These are phyloP conservation scores for Morpho helenor DNA, from an alignment of 2,888 invertebrate species.

Conservation along the genomic window DNA sequence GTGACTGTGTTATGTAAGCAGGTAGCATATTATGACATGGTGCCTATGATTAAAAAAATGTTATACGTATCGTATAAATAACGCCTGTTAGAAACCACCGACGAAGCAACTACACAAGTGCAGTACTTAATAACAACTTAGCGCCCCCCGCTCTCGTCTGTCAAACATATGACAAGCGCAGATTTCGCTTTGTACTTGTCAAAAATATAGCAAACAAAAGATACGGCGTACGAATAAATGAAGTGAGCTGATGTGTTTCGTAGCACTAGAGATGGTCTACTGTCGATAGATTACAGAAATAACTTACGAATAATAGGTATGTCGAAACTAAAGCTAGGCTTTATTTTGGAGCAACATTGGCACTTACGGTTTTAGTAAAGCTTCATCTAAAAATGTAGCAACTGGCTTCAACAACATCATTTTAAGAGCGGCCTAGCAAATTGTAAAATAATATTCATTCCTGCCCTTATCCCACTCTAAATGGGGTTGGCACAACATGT, in stretches of 20 bases:
- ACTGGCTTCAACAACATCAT: no score
- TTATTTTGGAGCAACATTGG: neutral
- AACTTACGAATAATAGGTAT: neutral
- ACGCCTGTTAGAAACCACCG: slow-evolving; percentile 12
- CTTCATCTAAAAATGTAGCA: no score
- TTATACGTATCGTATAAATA: slow-evolving; percentile 5
- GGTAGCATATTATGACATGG: no score
- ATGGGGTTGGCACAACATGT: no score
- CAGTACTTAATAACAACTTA: slow-evolving; percentile 76
- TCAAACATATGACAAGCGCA: slow-evolving; percentile 77
- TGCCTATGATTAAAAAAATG: neutral
- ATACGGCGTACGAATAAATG: slow-evolving; percentile 74
- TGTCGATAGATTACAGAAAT: slow-evolving; percentile 13
- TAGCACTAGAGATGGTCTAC: slow-evolving; percentile 45
- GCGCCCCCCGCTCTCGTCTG: slow-evolving; percentile 58
- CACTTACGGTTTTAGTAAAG: no score
- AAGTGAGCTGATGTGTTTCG: slow-evolving; percentile 77
- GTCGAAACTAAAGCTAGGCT: no score
- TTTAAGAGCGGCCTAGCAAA: no score
- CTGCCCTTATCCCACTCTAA: no score
- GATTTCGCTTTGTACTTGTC: slow-evolving; percentile 78
- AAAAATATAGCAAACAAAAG: slow-evolving; percentile 80
- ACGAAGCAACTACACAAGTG: slow-evolving; percentile 43
- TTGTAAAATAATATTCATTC: no score
- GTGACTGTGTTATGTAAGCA: no score